A percentile compares a stretch with the other conserved stretches of the same genome.
Evolutionary conservation across 2,113 vertebrate species (phyloP).

Genomic region (Pristiophorus japonicus): DNA sequence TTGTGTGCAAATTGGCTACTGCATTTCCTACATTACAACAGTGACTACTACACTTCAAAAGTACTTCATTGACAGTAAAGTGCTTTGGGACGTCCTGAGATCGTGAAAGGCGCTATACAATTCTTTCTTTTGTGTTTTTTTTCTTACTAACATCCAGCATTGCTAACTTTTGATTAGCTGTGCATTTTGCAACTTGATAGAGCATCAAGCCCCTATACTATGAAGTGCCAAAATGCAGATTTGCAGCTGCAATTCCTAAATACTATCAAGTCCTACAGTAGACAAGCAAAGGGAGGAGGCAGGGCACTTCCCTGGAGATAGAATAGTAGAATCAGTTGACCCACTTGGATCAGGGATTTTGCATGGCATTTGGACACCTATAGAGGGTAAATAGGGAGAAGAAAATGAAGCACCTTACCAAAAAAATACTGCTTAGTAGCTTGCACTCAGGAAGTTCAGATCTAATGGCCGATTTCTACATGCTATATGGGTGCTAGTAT

Average conservation of each 20-base stretch:
- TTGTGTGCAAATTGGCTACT: too few relatives aligned
- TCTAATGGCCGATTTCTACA: too few relatives aligned
- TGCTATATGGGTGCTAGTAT: neutral
- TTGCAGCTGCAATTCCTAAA: neutral
- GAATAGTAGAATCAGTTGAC: neutral
- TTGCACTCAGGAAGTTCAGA: neutral
- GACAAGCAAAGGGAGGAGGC: neutral
- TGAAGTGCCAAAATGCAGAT: neutral
- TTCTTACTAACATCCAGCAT: neutral
- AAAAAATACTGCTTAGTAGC: neutral
- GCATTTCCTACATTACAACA: too few relatives aligned
- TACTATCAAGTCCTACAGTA: neutral
- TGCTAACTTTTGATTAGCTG: neutral
- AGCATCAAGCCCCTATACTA: neutral
- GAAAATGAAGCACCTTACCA: neutral
- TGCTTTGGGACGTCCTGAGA: too few relatives aligned
- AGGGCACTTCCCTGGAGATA: neutral
- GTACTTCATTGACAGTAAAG: too few relatives aligned
- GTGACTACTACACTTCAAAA: too few relatives aligned
- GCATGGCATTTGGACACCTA: neutral
- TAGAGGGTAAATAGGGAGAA: neutral
- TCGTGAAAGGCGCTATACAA: too few relatives aligned
- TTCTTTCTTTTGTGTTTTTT: too few relatives aligned
- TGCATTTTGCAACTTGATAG: neutral
- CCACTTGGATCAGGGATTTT: neutral